These are phyloP conservation scores for Xiphydria camelus DNA, from an alignment of 2,888 invertebrate genomes.

Conservation along the genomic window DNA sequence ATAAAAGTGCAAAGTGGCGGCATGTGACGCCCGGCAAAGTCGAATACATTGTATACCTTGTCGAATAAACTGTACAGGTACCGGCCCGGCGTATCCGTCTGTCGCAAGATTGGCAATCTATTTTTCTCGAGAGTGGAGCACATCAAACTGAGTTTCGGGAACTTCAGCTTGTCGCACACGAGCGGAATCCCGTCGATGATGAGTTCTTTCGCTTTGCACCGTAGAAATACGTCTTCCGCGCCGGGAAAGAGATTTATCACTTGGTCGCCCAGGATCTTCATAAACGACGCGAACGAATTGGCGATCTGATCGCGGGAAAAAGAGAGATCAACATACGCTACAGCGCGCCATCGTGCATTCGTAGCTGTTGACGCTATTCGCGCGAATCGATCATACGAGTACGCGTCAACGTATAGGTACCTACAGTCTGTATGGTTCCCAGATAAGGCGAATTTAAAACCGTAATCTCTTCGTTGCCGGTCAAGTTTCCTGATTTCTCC, in stretches of 20 bases:
- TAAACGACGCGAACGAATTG: conserved; percentile 57
- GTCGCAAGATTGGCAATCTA: conserved; percentile 27
- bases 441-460: conserved; percentile 64
- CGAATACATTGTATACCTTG: too few species aligned
- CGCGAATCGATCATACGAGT: conserved; percentile 1
- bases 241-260: conserved; percentile 61
- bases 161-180: conserved; percentile 56
- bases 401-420: too few species aligned
- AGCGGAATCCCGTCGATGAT: conserved; percentile 65
- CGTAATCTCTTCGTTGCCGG: conserved; percentile 61
- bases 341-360: neutral
- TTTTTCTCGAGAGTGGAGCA: conserved; percentile 26
- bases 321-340: too few species aligned
- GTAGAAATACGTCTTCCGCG: conserved; percentile 60
- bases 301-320: conserved; percentile 57
- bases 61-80: conserved; percentile 32
- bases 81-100: conserved; percentile 18
- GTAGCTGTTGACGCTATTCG: neutral
- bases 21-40: too few species aligned
- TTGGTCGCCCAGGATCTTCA: conserved; percentile 60
- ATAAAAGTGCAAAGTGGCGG: too few species aligned
- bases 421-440: conserved; percentile 55
- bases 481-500: conserved; percentile 55
- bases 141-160: conserved; percentile 29
- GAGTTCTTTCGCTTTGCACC: conserved; percentile 60